Evolutionary conservation across 2,888 invertebrate genomes (phyloP).

Genomic region (Bellardia pandia): DNA sequence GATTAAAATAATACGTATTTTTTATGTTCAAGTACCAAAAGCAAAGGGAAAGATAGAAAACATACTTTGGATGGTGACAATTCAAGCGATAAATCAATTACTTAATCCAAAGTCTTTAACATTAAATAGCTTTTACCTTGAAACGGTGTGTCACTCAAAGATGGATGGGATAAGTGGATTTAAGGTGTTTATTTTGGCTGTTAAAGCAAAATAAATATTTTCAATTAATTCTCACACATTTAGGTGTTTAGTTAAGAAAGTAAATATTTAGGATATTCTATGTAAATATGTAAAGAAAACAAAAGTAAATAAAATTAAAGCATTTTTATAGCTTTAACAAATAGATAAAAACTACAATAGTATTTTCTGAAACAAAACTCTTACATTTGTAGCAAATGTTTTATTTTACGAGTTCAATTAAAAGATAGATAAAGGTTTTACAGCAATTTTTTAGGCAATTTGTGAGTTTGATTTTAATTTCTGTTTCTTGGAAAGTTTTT

Average conservation of each 20-base stretch:
- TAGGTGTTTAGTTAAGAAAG: background rate
- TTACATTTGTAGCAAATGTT: background rate
- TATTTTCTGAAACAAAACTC: too few relatives aligned
- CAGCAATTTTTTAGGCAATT: background rate
- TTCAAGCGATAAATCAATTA: conserved; percentile 55
- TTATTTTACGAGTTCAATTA: background rate
- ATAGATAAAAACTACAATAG: background rate
- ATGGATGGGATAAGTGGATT: background rate
- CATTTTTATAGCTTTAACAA: background rate
- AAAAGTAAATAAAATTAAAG: background rate
- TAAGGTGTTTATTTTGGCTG: conserved; percentile 8
- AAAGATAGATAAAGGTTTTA: background rate
- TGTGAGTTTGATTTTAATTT: background rate
- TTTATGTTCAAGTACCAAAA: conserved; percentile 11
- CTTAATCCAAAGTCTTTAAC: conserved; percentile 36
- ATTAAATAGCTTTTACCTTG: conserved; percentile 43
- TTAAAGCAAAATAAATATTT: conserved; percentile 12
- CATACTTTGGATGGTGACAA: conserved; percentile 22
- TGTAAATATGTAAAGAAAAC: background rate
- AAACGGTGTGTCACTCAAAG: background rate
- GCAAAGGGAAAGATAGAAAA: background rate
- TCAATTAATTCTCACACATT: background rate
- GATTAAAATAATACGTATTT: conserved; percentile 49
- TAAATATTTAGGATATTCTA: background rate
- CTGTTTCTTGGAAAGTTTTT: background rate